These are phyloP conservation scores for Diadumene lineata DNA, from an alignment of 92 coral and sea anemone genomes.

Conservation along the genomic window DNA sequence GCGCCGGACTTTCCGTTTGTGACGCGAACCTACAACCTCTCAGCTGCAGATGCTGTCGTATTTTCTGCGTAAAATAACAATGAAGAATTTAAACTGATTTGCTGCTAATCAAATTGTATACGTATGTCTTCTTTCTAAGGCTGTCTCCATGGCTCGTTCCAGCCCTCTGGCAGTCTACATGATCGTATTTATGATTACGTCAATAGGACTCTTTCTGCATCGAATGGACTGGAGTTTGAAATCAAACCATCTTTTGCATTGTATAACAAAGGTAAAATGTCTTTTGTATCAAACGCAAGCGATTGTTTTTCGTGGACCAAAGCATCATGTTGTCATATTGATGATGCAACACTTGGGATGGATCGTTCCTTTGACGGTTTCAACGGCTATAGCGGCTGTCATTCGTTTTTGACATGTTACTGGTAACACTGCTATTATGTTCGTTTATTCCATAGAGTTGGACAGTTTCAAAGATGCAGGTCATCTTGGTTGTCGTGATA, in stretches of 20 bases:
- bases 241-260: constrained; percentile 38
- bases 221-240: constrained; percentile 27
- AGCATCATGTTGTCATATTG: no score
- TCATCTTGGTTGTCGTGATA: constrained; percentile 75
- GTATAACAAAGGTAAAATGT: constrained; percentile 11
- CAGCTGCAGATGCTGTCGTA: no score
- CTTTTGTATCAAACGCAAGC: not conserved
- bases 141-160: constrained; percentile 91
- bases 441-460: constrained; percentile 40
- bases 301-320: no score
- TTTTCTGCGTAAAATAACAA: no score
- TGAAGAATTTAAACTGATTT: no score
- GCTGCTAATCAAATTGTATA: not conserved
- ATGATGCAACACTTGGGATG: no score
- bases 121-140: constrained; percentile 30
- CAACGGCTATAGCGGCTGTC: constrained; percentile 7
- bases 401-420: not conserved
- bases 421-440: not conserved
- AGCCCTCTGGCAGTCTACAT: constrained; percentile 78
- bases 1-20: no score
- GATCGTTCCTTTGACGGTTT: no score
- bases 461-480: constrained; percentile 61
- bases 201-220: constrained; percentile 44
- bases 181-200: constrained; percentile 64
- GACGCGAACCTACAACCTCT: no score